Evolutionary conservation across 2,113 vertebrate genomes (phyloP), one percentile per base, ranked within the genome.

Genomic region (Telmatochromis sp.): DNA sequence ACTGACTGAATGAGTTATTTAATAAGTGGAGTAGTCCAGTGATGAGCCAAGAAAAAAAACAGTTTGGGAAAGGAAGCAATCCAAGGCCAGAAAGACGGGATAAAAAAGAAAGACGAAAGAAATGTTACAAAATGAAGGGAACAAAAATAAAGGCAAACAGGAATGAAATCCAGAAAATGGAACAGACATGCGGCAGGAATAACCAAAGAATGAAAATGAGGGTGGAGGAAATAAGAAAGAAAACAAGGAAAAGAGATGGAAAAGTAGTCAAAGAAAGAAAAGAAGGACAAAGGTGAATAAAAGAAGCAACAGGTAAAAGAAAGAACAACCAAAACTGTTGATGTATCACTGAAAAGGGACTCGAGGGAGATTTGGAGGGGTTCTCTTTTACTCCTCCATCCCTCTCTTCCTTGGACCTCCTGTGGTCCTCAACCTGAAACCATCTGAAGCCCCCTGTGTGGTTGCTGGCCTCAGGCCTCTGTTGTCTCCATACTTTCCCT

Each of bases 401-500:
- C 37, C 17, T 49, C 35, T 57, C 35, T 60, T 83, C 58, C 53
- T 80, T 1, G 2, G 33, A n/a, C 54, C 75, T 42, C 42, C 83
- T 47, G 35, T 53, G 42, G 42, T 53, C 53, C 70, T 51, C 49
- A 35, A 57, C 57, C 49, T 47, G 35, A 81, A 81, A 53, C 54
- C 81, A 47, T n/a, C 31, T 11, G 63, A 84, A 80, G 81, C 68
- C 63, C 86, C 82, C 85, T 19, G 63, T 51, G 92, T 85, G 83
- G 83, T 80, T 73, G 73, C 80, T 70, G 87, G 53, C 84, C 65
- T 75, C 35, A 47, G 73, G 82, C 78, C 89, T 90, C 84, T 19
- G 80, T 85, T 89, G 91, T 91, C 87, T 91, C 89, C 80, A 84
- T 83, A 88, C 86, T 88, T 81, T 86, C 81, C 51, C 81, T 86